These are phyloP conservation scores for Phymastichus coffea DNA, from an alignment of 1,140 invertebrate species.

Conservation along the genomic window DNA sequence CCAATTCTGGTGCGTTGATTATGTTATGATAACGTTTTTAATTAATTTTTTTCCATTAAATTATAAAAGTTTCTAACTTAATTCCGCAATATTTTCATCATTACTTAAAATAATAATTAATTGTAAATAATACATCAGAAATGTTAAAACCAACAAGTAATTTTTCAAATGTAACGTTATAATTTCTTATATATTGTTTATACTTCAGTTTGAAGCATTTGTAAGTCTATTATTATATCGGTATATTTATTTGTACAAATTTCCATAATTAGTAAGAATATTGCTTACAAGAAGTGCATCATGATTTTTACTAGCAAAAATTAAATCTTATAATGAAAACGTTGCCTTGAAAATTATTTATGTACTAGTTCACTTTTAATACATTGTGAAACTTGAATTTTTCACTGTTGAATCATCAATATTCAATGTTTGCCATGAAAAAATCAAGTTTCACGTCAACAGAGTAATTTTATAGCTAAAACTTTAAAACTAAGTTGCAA, in stretches of 20 bases:
- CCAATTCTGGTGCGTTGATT: no score
- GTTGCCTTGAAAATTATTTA: conserved; percentile 11
- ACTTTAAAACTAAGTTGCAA: conserved; percentile 4
- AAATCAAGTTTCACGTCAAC: background rate
- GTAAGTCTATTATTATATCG: conserved; percentile 17
- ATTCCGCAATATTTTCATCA: background rate
- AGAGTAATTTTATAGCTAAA: background rate
- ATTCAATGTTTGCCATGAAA: background rate
- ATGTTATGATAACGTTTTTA: no score
- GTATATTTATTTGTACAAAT: conserved; percentile 19
- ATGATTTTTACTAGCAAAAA: conserved; percentile 1
- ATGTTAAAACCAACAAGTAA: no score
- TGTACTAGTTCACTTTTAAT: background rate
- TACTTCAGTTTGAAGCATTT: conserved; percentile 30
- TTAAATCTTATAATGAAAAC: background rate
- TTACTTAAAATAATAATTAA: no score
- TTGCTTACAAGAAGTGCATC: background rate
- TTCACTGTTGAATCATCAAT: background rate
- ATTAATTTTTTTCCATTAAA: no score
- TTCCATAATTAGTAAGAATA: conserved; percentile 13
- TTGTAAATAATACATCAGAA: no score
- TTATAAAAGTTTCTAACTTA: conserved; percentile 6
- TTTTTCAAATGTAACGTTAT: no score
- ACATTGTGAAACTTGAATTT: background rate
- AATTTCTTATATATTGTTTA: conserved; percentile 13